Base-by-base conservation (phyloP, 1,140 invertebrate species). In the Ceratina calcarata region DNA sequence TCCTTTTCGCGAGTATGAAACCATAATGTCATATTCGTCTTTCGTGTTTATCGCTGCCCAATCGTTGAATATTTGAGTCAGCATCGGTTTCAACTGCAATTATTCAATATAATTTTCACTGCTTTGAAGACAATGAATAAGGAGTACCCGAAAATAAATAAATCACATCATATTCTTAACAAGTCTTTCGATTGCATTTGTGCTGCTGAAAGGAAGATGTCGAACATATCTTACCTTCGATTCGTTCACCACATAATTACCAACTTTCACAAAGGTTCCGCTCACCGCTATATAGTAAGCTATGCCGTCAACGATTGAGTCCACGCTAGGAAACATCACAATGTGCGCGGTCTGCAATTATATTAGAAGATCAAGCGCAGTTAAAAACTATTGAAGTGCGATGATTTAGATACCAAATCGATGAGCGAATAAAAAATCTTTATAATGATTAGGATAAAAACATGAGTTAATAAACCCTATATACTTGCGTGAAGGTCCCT, bases 21-120 rank as follows among this genome's bases (percentile, higher is more conserved):
- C 8, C 55, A 70, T 70, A 22, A 70, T 70, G 2, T 70, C 10
- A 18, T 37, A 37, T 10, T 70, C 68, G 6, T 32, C 27, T 58
- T 58, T 16, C 3, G 55, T n/a, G 13, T 58, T 16, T 20, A 58
- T 20, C n/a, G 24, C 8, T 3, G 18, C 13, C 68, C 68, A 70
- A n/a, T 70, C 68, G 3, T 58, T n/a, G 27, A 20, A 37, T 32
- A 70, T 58, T 16, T 22, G 0, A 3, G 20, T 20, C 27, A 70
- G 0, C 6, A 70, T n/a, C 10, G n/a, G 0, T 22, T 16, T 70
- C 13, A 70, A 22, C 68, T 70, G 27, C 1, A 69, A 70, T 16
- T 0, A 7, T 57, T 18, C 16, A 57, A 57, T 16, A 57, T 16
- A 32, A 32, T 27, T 22, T 45, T 45, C 37, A 6, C 7, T 6